These are phyloP conservation scores for Oncorhynchus nerka DNA, from an alignment of 2,113 vertebrate species.

Conservation along the genomic window DNA sequence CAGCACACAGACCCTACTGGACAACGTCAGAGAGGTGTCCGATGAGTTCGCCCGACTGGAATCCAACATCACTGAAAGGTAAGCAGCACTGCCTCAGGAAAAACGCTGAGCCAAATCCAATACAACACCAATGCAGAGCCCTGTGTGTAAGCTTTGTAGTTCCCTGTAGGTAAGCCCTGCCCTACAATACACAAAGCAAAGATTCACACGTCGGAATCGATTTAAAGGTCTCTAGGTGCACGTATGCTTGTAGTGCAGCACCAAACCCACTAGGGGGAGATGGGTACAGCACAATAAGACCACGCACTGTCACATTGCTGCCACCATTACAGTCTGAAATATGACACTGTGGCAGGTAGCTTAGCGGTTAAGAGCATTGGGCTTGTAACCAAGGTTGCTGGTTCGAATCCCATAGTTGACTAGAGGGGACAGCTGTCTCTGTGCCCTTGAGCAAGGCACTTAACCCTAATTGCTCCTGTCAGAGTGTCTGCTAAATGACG, in stretches of 20 bases:
- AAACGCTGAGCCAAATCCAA: background rate
- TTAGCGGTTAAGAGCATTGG: too few relatives aligned
- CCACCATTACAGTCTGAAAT: background rate
- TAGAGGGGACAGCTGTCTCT: too few relatives aligned
- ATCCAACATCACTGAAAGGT: conserved; percentile 83
- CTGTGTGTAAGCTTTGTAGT: background rate
- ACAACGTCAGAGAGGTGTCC: conserved; percentile 79
- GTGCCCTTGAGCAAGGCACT: too few relatives aligned
- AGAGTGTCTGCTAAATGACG: too few relatives aligned
- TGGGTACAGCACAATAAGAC: conserved; percentile 6
- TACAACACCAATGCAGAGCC: background rate
- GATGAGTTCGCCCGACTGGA: conserved; percentile 84
- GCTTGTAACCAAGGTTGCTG: too few relatives aligned
- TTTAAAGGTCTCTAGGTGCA: too few relatives aligned
- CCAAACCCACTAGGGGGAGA: conserved; percentile 24
- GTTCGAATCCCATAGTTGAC: too few relatives aligned
- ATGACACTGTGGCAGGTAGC: background rate
- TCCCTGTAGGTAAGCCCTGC: conserved; percentile 62
- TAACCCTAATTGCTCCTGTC: too few relatives aligned
- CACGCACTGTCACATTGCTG: background rate
- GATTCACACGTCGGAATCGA: background rate
- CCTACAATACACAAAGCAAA: background rate
- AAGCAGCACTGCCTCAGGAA: background rate
- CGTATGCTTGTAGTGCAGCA: background rate
- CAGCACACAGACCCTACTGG: conserved; percentile 75